Percentiles rank a stretch among this genome's conserved stretches.
These are phyloP conservation scores for Ellobium chinense DNA, from an alignment of 2,888 invertebrate genomes.

Conservation along the genomic window DNA sequence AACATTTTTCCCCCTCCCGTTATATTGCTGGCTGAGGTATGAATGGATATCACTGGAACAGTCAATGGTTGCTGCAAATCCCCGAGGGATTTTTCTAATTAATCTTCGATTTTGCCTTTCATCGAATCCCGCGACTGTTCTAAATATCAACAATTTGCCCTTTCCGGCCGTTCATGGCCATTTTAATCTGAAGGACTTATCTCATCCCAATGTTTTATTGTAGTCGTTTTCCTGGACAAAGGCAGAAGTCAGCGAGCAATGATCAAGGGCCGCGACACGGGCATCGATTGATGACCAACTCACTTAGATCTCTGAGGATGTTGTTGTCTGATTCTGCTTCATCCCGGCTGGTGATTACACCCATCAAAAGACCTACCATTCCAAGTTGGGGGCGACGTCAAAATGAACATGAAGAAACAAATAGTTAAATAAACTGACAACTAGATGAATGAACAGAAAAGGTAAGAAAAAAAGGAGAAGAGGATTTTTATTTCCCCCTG, in stretches of 20 bases:
- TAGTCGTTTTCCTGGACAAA: conserved; percentile 37
- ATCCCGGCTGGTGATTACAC: too few relatives aligned
- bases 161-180: conserved; percentile 31
- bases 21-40: conserved; percentile 7
- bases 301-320: too few relatives aligned
- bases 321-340: too few relatives aligned
- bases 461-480: too few relatives aligned
- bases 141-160: conserved; percentile 39
- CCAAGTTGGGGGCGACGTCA: too few relatives aligned
- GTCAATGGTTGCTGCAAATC: conserved; percentile 40
- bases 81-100: conserved; percentile 43
- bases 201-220: conserved; percentile 33
- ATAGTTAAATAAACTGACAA: too few relatives aligned
- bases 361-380: too few relatives aligned
- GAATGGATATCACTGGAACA: conserved; percentile 41
- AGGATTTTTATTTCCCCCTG: too few relatives aligned
- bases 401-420: too few relatives aligned
- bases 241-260: conserved; percentile 35
- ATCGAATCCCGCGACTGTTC: conserved; percentile 13
- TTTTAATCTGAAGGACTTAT: conserved; percentile 40
- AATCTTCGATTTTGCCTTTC: conserved; percentile 47
- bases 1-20: conserved; percentile 17
- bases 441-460: too few relatives aligned
- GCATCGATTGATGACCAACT: conserved; percentile 24
- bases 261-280: conserved; percentile 7